A percentile compares a stretch with the other conserved stretches of the same genome.
Conservation (phyloP, 64 coral and sea anemone species). For the Actinia equina region DNA sequence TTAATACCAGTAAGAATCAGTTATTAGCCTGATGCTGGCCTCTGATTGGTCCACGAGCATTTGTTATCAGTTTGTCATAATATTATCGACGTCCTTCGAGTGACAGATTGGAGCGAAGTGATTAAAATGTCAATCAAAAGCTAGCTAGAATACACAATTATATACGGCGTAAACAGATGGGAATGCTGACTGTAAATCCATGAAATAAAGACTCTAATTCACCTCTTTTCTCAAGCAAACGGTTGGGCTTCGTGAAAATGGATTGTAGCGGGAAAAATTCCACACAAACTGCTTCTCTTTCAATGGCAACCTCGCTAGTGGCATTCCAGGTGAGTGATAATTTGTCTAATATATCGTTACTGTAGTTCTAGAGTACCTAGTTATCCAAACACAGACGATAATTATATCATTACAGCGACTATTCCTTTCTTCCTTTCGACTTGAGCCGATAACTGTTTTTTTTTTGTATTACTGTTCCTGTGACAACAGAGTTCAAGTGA, state of each 20-base stretch:
- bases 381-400: slow-evolving; percentile 4
- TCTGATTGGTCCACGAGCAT: not conserved
- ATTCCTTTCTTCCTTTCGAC: not conserved
- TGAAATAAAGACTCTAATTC: not conserved
- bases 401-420: not conserved
- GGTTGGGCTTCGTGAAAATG: not conserved
- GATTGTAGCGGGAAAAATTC: not conserved
- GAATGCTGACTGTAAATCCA: not conserved
- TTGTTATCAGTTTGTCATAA: slow-evolving; percentile 1
- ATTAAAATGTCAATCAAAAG: slow-evolving; percentile 1
- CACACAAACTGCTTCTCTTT: not conserved
- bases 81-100: not conserved
- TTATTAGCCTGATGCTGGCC: not conserved
- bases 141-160: not conserved
- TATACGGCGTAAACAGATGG: not conserved
- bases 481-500: not conserved
- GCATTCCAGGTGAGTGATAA: not conserved
- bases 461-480: not conserved
- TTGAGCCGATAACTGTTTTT: not conserved
- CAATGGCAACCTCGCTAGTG: not conserved
- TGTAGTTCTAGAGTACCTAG: not conserved
- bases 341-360: not conserved
- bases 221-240: not conserved
- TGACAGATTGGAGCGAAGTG: not conserved
- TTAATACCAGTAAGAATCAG: not conserved